Evolutionary conservation across 2,113 vertebrate species (phyloP), one percentile per base, ranked within the genome.

Genomic region (Panthera tigris): DNA sequence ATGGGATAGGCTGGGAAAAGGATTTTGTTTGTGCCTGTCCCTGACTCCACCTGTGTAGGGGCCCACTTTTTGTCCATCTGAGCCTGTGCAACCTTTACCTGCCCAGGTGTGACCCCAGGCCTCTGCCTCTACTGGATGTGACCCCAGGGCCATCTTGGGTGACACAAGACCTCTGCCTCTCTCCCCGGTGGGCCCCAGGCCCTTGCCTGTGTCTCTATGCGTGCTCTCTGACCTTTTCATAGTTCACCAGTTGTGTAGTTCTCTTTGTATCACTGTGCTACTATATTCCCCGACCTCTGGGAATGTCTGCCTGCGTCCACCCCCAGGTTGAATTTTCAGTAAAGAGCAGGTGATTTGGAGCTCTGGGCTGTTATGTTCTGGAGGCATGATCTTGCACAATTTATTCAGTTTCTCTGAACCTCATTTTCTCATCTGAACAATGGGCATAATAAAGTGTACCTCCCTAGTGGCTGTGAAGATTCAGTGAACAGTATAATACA

Each of bases 381-480:
- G 11, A 31, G 68, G 78, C 41, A 50, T 79, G 82, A 65, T 74
- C 61, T 71, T 90, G 85, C n/a, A 61, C 78, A 95, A 25, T 78
- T 71, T 89, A 84, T 81, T 94, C 41, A 89, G 9, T 82, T 52
- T 88, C 23, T 89, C 16, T 79, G 80, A 92, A 65, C 63, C 91
- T 88, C 45, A 41, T 91, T 85, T 97, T 96, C 68, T 94, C 50
- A 69, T 71, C 74, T 94, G 71, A 90, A 96, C 89, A 93, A 74
- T 80, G 73, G 55, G 86, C 41, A 57, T 74, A 78, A 79, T 78
- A 84, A 94, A 88, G 52, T 52, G 6, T 61, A 85, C 71, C 63
- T 90, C 29, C 4, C 55, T 91, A 79, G 69, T 88, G 88, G 52
- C 29, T 74, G 36, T 92, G 78, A 89, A 55, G 68, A 65, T 33